Evolutionary conservation across 2,113 vertebrate species (phyloP).

Genomic region (Ancistrus triradiatus): DNA sequence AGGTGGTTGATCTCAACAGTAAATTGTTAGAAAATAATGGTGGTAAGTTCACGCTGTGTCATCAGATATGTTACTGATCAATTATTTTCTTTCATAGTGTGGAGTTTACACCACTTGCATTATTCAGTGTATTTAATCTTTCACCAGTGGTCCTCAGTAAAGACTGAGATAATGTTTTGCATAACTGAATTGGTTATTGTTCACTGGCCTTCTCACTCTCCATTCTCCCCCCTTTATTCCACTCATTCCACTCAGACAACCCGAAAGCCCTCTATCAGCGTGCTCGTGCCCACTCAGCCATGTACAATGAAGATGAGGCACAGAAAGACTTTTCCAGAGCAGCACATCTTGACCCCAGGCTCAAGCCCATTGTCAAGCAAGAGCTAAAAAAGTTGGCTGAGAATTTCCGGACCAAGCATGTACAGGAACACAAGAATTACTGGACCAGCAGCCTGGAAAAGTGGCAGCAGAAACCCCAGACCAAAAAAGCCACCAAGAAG

Average conservation of each 20-base stretch:
- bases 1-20: slow-evolving; percentile 81
- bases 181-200: slow-evolving; percentile 64
- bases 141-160: slow-evolving; percentile 19
- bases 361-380: slow-evolving; percentile 62
- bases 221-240: slow-evolving; percentile 9
- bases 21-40: slow-evolving; percentile 80
- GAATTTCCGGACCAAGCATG: slow-evolving; percentile 59
- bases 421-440: slow-evolving; percentile 72
- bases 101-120: slow-evolving; percentile 27
- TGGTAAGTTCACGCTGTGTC: slow-evolving; percentile 60
- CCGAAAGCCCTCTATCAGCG: slow-evolving; percentile 79
- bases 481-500: slow-evolving; percentile 14
- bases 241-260: slow-evolving; percentile 61
- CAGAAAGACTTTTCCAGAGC: slow-evolving; percentile 63
- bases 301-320: slow-evolving; percentile 70
- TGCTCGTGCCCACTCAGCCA: slow-evolving; percentile 67
- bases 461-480: slow-evolving; percentile 53
- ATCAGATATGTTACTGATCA: slow-evolving; percentile 18
- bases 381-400: slow-evolving; percentile 73
- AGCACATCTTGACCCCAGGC: slow-evolving; percentile 66
- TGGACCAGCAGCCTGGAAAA: slow-evolving; percentile 58
- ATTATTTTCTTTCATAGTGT: neutral
- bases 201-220: slow-evolving; percentile 28
- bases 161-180: too few species aligned
- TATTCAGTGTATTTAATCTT: slow-evolving; percentile 19